Evolutionary conservation across 2,888 invertebrate genomes (phyloP), one percentile per base, ranked within the genome.

Genomic region (Drepana falcataria): DNA sequence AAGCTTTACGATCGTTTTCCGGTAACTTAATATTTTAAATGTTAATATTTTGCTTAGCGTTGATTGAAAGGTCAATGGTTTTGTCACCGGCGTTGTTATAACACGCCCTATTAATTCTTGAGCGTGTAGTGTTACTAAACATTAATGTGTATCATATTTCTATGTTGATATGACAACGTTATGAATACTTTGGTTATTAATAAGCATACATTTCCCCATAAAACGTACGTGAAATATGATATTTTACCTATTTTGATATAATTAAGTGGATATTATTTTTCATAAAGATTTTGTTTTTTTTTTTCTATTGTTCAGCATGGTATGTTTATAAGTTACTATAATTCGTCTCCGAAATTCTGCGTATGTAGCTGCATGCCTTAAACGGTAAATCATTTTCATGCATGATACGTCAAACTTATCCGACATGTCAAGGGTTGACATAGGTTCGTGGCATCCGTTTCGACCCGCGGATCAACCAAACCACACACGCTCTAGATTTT

Each of bases 361-460:
- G n/a, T n/a, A n/a, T n/a, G 73, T 73, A 73, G 77, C 81, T 21
- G 79, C 68, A 68, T 75, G 75, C 73, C 72, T 66, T 73, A 44
- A 44, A 44, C 9, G 6, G 44, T 44, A 75, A 77, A 83, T 83
- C 75, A 82, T 85, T 81, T 81, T 81, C 75, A 71, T 77, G 78
- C 74, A 81, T 83, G 81, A 89, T 86, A 82, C 73, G 85, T 87
- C 85, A 85, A 84, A 87, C 74, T 83, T 83, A 88, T 87, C 83
- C 83, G 65, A 70, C 66, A 81, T 81, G 87, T 90, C 89, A 87
- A 83, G 86, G 84, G 84, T 87, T 90, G 89, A 91, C 87, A 83
- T 79, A 73, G 82, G 86, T 81, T 79, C 85, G 82, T 84, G 85
- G 81, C 87, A 84, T 82, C 83, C 82, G 82, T 71, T 73, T 62